Conservation (phyloP, 2,113 vertebrate species). For the Boleophthalmus pectinirostris region DNA sequence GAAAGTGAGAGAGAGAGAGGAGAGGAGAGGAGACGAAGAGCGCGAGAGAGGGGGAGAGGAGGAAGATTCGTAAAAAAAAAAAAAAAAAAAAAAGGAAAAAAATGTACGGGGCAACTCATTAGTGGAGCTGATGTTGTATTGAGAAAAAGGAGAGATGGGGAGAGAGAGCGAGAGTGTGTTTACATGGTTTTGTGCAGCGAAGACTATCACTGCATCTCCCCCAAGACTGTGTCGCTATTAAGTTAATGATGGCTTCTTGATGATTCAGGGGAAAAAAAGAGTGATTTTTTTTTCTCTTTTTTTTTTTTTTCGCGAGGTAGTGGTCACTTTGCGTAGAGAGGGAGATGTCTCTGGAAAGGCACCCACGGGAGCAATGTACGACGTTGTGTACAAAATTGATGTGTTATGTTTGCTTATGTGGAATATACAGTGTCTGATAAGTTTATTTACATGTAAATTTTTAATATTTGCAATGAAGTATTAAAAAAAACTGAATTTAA, state of each 20-base stretch:
- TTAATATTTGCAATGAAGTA: too few species aligned
- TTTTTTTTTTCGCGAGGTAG: constrained; percentile 33
- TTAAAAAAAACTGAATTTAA: too few species aligned
- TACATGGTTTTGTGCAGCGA: constrained; percentile 46
- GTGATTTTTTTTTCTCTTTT: constrained; percentile 24
- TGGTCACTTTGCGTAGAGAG: constrained; percentile 63
- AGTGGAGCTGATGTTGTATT: constrained; percentile 45
- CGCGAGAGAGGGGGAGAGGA: not conserved
- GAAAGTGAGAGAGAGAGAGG: constrained; percentile 53
- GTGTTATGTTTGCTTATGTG: not conserved
- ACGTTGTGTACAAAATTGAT: not conserved
- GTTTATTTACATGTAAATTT: not conserved
- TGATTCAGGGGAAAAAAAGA: constrained; percentile 62
- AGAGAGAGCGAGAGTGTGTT: constrained; percentile 35
- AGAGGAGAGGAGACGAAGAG: not conserved
- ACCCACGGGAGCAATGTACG: constrained; percentile 35
- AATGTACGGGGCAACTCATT: constrained; percentile 67
- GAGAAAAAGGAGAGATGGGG: not conserved
- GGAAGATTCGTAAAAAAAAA: not conserved
- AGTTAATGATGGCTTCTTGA: constrained; percentile 70
- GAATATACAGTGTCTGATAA: not conserved
- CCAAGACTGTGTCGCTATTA: constrained; percentile 56
- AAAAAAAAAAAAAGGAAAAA: not conserved
- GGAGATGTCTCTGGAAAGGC: constrained; percentile 42
- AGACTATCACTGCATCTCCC: constrained; percentile 46